Conservation (phyloP, 2,113 vertebrate genomes). For the Calonectris borealis region DNA sequence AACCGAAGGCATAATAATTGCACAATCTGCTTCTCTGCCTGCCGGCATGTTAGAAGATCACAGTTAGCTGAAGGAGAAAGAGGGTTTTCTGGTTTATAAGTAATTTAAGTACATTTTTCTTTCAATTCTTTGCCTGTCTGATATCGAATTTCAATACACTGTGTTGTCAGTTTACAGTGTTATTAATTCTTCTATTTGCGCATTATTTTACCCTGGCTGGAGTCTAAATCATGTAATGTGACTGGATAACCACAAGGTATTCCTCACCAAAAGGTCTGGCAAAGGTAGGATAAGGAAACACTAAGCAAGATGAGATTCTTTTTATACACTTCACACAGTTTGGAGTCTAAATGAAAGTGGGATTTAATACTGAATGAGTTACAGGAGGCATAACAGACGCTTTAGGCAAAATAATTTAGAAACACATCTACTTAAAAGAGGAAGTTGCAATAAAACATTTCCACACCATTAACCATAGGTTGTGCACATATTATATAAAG, state of each 20-base stretch:
- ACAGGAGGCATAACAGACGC: constrained; percentile 7
- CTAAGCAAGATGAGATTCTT: neutral
- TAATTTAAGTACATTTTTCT: neutral
- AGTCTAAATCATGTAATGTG: neutral
- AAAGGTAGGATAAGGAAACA: neutral
- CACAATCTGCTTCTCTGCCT: neutral
- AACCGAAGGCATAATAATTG: neutral
- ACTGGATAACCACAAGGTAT: neutral
- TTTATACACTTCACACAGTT: neutral
- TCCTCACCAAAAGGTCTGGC: neutral
- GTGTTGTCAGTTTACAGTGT: neutral
- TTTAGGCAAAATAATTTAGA: constrained; percentile 57
- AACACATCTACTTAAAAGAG: constrained; percentile 34
- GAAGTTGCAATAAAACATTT: constrained; percentile 42
- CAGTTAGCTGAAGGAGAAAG: neutral
- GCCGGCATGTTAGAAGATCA: neutral
- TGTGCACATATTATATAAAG: constrained; percentile 33
- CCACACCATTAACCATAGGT: constrained; percentile 30
- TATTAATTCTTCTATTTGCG: neutral
- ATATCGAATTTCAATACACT: neutral
- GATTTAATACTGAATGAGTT: constrained; percentile 22
- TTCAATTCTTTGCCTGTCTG: neutral
- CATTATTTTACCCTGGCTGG: neutral
- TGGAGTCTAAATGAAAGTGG: neutral
- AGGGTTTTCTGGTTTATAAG: neutral